Evolutionary conservation across 2,888 invertebrate species (phyloP).

Genomic region (Platycnemis pennipes): DNA sequence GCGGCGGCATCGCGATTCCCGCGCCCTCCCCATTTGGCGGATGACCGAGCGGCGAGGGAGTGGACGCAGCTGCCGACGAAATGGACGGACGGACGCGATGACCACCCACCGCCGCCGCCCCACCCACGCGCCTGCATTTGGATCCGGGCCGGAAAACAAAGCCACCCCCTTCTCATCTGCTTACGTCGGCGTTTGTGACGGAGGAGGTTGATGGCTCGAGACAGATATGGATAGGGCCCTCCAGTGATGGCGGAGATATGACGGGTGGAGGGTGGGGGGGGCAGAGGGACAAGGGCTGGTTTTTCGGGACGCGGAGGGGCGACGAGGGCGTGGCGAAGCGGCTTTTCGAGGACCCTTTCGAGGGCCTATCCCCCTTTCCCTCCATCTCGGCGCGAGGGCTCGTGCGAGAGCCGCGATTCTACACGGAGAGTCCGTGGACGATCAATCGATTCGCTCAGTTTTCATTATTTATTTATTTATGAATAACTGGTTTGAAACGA

Average conservation of each 20-base stretch:
- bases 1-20: constrained; percentile 37
- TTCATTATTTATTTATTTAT: neutral
- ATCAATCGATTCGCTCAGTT: neutral
- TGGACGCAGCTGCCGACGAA: neutral
- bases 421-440: neutral
- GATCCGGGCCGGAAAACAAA: neutral
- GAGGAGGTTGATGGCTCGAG: neutral
- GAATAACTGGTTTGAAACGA: neutral
- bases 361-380: neutral
- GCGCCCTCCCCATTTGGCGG: constrained; percentile 55
- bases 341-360: neutral
- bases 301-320: neutral
- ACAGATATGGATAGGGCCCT: constrained; percentile 17
- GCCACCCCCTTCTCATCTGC: neutral
- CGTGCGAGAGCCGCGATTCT: neutral
- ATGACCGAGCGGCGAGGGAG: constrained; percentile 38
- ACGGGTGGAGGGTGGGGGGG: neutral
- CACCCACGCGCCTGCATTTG: neutral
- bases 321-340: neutral
- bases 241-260: constrained; percentile 30
- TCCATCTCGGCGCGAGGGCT: neutral
- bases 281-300: neutral
- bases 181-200: neutral
- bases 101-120: neutral
- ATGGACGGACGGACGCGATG: constrained; percentile 14